Percentiles rank a stretch among this genome's conserved stretches.
Conservation (phyloP, 2,797 vertebrate genomes). For the Chelon auratus region DNA sequence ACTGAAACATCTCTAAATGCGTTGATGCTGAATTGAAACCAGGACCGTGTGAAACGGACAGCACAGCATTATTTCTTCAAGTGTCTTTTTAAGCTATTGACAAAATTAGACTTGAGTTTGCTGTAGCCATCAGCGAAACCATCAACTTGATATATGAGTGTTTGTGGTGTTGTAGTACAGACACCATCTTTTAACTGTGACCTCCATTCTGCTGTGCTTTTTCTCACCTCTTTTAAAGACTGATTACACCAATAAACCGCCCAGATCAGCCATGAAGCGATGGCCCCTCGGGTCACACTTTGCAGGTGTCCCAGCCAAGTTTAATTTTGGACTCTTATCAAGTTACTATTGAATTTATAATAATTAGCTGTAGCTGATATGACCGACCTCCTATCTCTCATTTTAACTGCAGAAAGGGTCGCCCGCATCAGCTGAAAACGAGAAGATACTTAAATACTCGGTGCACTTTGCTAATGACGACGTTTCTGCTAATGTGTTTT, state of each 20-base stretch:
- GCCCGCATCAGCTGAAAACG: not conserved
- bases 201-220: not conserved
- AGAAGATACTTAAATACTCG: not conserved
- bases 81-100: too few species aligned
- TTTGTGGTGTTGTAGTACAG: too few species aligned
- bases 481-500: not conserved
- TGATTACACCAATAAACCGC: not conserved
- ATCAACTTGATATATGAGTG: too few species aligned
- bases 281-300: not conserved
- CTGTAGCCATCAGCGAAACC: too few species aligned
- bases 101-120: too few species aligned
- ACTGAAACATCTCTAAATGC: too few species aligned
- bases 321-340: not conserved
- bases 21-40: too few species aligned
- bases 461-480: not conserved
- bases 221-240: not conserved
- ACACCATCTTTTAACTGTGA: not conserved
- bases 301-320: not conserved
- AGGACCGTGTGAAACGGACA: too few species aligned
- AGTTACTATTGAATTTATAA: too few species aligned
- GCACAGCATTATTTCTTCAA: too few species aligned
- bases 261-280: not conserved
- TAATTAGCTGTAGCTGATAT: too few species aligned
- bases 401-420: not conserved
- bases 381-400: not conserved